These are phyloP conservation scores for Axinella damicornis DNA, from an alignment of 37 sponge, comb jelly and placozoan species.

Conservation along the genomic window DNA sequence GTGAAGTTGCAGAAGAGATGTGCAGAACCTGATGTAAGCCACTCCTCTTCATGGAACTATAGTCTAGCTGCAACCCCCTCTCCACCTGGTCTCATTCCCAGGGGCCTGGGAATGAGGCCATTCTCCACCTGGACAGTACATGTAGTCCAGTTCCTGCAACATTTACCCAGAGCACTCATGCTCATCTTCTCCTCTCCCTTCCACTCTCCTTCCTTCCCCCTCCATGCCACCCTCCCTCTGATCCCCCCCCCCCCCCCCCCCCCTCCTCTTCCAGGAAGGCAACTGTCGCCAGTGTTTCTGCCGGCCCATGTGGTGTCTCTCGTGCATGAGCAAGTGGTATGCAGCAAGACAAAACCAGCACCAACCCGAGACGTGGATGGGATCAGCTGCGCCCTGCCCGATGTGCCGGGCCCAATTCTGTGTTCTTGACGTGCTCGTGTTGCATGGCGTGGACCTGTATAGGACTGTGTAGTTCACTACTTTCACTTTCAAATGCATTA, in stretches of 20 bases:
- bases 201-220: background rate
- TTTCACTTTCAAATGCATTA: too few species aligned
- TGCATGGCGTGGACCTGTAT: too few species aligned
- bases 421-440: conserved; percentile 79
- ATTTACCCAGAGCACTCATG: too few species aligned
- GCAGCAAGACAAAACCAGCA: conserved; percentile 91
- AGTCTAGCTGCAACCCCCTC: too few species aligned
- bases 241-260: conserved; percentile 9
- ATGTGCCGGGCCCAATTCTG: conserved; percentile 94
- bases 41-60: too few species aligned
- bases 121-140: too few species aligned
- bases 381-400: conserved; percentile 93
- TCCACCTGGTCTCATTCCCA: too few species aligned
- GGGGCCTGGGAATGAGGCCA: too few species aligned
- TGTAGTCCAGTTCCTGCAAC: too few species aligned
- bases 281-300: conserved; percentile 87
- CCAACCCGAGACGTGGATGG: conserved; percentile 86
- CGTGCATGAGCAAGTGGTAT: conserved; percentile 98
- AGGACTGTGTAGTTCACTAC: too few species aligned
- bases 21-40: conserved; percentile 42
- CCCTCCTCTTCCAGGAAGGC: conserved; percentile 49
- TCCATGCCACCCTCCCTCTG: background rate
- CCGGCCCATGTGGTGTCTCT: conserved; percentile 94
- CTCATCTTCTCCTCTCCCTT: background rate
- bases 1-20: conserved; percentile 92